Evolutionary conservation across 23 tunicate genomes (phyloP), one percentile per base, ranked within the genome.

Genomic region (Halocynthia aurantium): DNA sequence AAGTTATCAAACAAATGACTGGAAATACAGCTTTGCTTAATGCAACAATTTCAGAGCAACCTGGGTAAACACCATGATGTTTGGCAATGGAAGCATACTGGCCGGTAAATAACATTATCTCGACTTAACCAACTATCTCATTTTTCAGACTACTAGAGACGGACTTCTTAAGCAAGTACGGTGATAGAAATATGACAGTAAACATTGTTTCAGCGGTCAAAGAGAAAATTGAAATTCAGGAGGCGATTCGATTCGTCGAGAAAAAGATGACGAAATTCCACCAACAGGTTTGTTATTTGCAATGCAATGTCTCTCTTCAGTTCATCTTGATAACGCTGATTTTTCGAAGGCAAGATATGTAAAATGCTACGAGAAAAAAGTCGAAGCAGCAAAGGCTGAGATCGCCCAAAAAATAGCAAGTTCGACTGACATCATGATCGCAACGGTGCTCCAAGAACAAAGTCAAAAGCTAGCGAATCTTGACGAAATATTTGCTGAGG

Each of bases 221-320:
- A 76, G 91, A 86, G 70, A 86, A 86, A 58, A 55, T 53, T 52
- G 91, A 86, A 74, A 86, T 81, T 10, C 53, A 86, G 69, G 81
- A 81, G 52, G 82, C 84, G 8, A 55, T 86, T 22, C 71, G 75
- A 13, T 71, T 72, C 8, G 91, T 85, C 5, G 85, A 86, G 53
- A 81, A 86, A 52, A 81, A 86, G 68, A 86, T 81, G 22, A 52
- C 65, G 22, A 62, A 57, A 11, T 86, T 85, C 55, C 80, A 86
- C 19, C 67, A 80, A 52, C 91, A 86, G 85, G 91, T 86, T 68
- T 13, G 63, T 15, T 58, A 58, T 15, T 58, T 13, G 63, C 17
- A 13, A n/a, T 13, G 63, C 63, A 58, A 15, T 13, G 15, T 15
- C 17, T 58, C 63, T 15, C 15, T 58, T 13, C 15, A 58, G 17